Conservation (phyloP, 1,140 invertebrate species). For the Scaptomyza pallida region DNA sequence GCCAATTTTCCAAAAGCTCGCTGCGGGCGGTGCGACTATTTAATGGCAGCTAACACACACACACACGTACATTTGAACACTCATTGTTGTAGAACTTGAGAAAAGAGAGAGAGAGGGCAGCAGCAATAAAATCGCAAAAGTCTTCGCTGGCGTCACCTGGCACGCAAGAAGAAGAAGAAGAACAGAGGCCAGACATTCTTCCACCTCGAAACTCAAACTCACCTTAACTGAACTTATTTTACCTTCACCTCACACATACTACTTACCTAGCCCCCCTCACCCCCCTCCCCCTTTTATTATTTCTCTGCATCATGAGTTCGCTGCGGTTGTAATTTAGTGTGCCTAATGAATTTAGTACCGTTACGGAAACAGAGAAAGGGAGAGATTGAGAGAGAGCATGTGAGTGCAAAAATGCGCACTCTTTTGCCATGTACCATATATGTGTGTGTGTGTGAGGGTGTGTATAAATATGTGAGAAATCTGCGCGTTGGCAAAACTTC, state of each 20-base stretch:
- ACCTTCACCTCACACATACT: background rate
- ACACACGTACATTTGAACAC: constrained; percentile 12
- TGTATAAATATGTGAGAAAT: constrained; percentile 74
- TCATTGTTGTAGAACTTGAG: constrained; percentile 45
- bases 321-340: constrained; percentile 81
- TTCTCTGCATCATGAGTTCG: constrained; percentile 37
- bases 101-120: background rate
- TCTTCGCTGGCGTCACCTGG: constrained; percentile 23
- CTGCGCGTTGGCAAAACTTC: constrained; percentile 70
- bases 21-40: constrained; percentile 70
- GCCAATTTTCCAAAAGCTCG: constrained; percentile 72
- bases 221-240: background rate
- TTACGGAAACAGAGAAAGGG: constrained; percentile 69
- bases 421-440: constrained; percentile 24
- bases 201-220: background rate
- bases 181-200: background rate
- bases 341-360: constrained; percentile 82
- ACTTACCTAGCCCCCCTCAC: background rate
- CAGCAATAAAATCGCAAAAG: constrained; percentile 55
- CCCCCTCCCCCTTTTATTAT: background rate
- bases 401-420: constrained; percentile 81
- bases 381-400: constrained; percentile 46
- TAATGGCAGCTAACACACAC: constrained; percentile 48
- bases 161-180: background rate
- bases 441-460: constrained; percentile 9